Percentiles rank a stretch among this genome's conserved stretches.
phyloP scores from a whole-genome alignment of 1,140 invertebrate species.

The Adelges cooleyi region DNA sequence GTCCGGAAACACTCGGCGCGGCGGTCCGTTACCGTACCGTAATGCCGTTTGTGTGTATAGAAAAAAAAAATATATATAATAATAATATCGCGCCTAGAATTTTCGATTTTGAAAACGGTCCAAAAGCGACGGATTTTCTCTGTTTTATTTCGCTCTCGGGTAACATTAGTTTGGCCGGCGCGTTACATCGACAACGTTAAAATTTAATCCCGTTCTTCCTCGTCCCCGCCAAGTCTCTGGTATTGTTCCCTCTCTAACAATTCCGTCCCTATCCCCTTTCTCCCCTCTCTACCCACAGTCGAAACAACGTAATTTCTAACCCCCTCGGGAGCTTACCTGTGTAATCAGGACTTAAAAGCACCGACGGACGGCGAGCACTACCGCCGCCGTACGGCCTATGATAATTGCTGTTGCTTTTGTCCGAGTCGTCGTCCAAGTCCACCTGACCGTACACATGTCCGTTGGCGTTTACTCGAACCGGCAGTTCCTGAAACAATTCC shows the following conservation, averaged over 20 bases:
- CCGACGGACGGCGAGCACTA: neutral
- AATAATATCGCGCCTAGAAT: too few relatives aligned
- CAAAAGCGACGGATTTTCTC: conserved; percentile 8
- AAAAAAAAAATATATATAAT: too few relatives aligned
- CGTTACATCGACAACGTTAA: too few relatives aligned
- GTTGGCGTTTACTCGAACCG: conserved; percentile 40
- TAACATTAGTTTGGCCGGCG: too few relatives aligned
- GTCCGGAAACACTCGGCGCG: too few relatives aligned
- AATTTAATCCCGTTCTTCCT: too few relatives aligned
- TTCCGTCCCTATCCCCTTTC: too few relatives aligned
- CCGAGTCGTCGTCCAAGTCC: conserved; percentile 39
- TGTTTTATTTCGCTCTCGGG: conserved; percentile 16
- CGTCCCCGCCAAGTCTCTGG: too few relatives aligned
- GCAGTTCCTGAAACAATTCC: conserved; percentile 36
- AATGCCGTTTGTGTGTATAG: neutral
- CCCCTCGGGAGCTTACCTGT: conserved; percentile 31
- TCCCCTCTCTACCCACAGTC: too few relatives aligned
- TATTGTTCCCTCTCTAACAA: too few relatives aligned
- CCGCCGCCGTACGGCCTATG: neutral
- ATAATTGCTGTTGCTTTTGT: conserved; percentile 37
- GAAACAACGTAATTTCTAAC: too few relatives aligned
- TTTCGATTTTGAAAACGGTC: conserved; percentile 4
- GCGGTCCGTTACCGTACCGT: too few relatives aligned
- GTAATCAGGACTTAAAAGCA: conserved; percentile 35
- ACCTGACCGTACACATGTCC: conserved; percentile 46